Evolutionary conservation across 2,113 vertebrate species (phyloP), one percentile per base, ranked within the genome.

Genomic region (Aythya baeri): DNA sequence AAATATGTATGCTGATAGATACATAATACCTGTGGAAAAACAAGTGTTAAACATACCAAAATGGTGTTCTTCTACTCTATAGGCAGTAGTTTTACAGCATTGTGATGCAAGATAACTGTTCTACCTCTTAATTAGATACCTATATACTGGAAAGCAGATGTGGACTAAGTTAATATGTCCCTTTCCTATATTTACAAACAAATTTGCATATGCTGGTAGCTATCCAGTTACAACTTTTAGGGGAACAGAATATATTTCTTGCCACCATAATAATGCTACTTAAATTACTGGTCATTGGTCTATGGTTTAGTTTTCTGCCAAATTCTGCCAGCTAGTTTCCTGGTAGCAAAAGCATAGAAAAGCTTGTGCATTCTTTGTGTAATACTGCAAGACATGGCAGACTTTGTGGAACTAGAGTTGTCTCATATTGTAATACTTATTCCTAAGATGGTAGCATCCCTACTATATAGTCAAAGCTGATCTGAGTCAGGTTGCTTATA

Each of bases 81-180:
- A 73, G 32, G 14, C 61, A 67, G 15, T 65, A 32, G 26, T 88
- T 75, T 89, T 57, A 38, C 50, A 79, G 32, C 17, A 32, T n/a
- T 83, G 63, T 58, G 15, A 12, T 50, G 16, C 27, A 20, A 65
- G 57, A 61, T 49, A 17, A 14, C 13, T 76, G 26, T 71, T 52
- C 46, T 27, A 4, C 26, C 34, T 72, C 50, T 27, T 17, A 79
- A 61, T 65, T 78, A 27, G 2, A 18, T 31, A 2, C 27, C 62
- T 87, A 15, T 4, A 4, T 59, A 27, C 22, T 44, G 17, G 31
- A 77, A 34, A 21, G 55, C 17, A 32, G 34, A 16, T 38, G 4
- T 29, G 27, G 6, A 8, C 13, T 85, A 3, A 0, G 1, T 65
- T 72, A 41, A 34, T 21, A 32, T 16, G 13, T 44, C 14, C 6